These are phyloP conservation scores for Dendroctonus ponderosae DNA, from an alignment of 1,140 invertebrate species.

Conservation along the genomic window DNA sequence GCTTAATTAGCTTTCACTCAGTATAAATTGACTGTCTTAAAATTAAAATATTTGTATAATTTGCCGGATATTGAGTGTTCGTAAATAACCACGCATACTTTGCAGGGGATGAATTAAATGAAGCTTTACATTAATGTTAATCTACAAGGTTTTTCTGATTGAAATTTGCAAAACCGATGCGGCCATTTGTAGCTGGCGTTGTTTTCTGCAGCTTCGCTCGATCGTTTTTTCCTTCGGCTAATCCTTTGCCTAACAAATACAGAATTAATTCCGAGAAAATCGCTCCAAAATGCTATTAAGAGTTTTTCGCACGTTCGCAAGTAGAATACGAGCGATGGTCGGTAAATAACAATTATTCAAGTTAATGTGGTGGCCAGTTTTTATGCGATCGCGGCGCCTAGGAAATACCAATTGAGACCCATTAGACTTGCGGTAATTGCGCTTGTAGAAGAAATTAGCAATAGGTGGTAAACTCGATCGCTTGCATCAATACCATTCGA, in stretches of 20 bases:
- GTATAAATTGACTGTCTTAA: no score
- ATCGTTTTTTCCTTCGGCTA: no score
- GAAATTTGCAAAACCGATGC: no score
- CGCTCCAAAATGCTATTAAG: slow-evolving; percentile 12
- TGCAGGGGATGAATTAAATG: no score
- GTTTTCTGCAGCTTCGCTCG: background rate
- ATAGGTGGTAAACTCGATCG: slow-evolving; percentile 23
- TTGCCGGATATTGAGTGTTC: no score
- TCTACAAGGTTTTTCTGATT: no score
- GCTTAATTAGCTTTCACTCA: no score
- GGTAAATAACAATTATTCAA: slow-evolving; percentile 32
- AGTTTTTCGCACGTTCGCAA: slow-evolving; percentile 18
- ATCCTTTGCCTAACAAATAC: background rate
- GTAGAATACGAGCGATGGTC: slow-evolving; percentile 13
- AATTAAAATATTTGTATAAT: no score
- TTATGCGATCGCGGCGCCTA: slow-evolving; percentile 21
- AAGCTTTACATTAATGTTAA: no score
- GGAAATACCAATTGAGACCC: slow-evolving; percentile 26
- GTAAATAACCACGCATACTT: no score
- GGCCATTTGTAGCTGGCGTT: no score
- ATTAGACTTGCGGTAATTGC: slow-evolving; percentile 20
- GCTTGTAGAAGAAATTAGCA: slow-evolving; percentile 23
- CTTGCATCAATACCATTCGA: slow-evolving; percentile 3
- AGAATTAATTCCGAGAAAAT: slow-evolving; percentile 10
- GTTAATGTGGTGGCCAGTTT: slow-evolving; percentile 26